Conservation (phyloP, 2,113 vertebrate species). For the Leptocoma aspasia region DNA sequence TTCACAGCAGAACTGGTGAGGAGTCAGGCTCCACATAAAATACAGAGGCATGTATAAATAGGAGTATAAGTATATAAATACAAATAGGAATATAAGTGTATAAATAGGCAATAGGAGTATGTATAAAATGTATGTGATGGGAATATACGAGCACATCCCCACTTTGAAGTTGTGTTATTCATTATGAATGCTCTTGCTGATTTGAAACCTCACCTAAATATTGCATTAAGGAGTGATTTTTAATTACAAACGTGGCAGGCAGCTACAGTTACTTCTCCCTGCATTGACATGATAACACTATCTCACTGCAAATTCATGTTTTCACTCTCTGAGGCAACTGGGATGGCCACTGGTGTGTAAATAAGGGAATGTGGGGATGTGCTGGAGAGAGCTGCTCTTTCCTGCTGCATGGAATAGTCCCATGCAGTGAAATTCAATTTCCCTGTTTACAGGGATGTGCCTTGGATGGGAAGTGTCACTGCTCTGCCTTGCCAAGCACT, state of each 20-base stretch:
- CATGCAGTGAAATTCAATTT: neutral
- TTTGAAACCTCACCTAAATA: constrained; percentile 1
- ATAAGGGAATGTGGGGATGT: neutral
- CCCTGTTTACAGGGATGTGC: neutral
- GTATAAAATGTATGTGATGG: neutral
- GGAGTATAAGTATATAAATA: neutral
- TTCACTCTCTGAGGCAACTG: neutral
- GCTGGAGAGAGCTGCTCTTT: neutral
- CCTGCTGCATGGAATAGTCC: neutral
- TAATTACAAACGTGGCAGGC: neutral
- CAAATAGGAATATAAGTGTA: neutral
- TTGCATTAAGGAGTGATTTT: neutral
- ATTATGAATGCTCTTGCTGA: neutral
- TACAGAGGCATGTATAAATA: neutral
- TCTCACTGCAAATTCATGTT: neutral
- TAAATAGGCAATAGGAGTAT: neutral
- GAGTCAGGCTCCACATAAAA: neutral
- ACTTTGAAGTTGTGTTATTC: neutral
- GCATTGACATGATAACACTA: neutral
- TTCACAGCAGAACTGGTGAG: neutral
- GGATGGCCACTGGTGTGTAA: neutral
- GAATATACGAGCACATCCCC: neutral
- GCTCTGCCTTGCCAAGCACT: neutral
- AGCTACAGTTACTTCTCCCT: neutral
- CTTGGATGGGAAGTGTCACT: neutral